Percentiles rank a stretch among this genome's conserved stretches.
Evolutionary conservation across 2,888 invertebrate genomes (phyloP).

Genomic region (Strigamia crassipes): DNA sequence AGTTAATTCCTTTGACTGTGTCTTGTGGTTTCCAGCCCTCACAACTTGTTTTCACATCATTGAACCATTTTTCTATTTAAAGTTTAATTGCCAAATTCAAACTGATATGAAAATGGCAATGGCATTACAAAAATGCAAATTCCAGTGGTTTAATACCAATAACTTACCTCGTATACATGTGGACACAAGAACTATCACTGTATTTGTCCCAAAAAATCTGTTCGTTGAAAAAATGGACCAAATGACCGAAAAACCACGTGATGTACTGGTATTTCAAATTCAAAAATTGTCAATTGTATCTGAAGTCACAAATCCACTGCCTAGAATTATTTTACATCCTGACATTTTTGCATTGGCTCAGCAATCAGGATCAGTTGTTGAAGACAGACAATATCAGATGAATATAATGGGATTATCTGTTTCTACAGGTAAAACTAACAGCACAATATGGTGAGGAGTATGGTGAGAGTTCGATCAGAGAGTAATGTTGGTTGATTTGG

Average conservation of each 20-base stretch:
- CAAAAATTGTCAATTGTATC: conserved; percentile 74
- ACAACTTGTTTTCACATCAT: conserved; percentile 65
- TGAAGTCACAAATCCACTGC: conserved; percentile 84
- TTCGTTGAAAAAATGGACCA: too few species aligned
- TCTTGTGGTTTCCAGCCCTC: conserved; percentile 67
- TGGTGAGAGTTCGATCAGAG: too few species aligned
- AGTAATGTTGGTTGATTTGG: too few species aligned
- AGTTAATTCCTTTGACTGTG: conserved; percentile 78
- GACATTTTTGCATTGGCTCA: conserved; percentile 76
- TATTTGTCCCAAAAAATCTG: conserved; percentile 66
- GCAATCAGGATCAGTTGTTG: conserved; percentile 74
- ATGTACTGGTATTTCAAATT: conserved; percentile 62
- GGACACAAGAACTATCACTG: conserved; percentile 69
- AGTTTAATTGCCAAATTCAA: conserved; percentile 24
- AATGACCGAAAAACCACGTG: too few species aligned
- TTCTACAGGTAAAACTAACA: conserved; percentile 65
- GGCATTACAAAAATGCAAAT: background rate
- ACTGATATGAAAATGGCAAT: background rate
- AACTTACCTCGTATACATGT: conserved; percentile 71
- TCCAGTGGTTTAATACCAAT: conserved; percentile 53
- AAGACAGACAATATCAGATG: conserved; percentile 89
- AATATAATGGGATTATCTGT: conserved; percentile 70
- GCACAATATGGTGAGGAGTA: too few species aligned
- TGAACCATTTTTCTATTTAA: conserved; percentile 60
- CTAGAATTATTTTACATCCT: conserved; percentile 66